These are phyloP conservation scores for Chloropsis hardwickii DNA, from an alignment of 2,113 vertebrate species.

Conservation along the genomic window DNA sequence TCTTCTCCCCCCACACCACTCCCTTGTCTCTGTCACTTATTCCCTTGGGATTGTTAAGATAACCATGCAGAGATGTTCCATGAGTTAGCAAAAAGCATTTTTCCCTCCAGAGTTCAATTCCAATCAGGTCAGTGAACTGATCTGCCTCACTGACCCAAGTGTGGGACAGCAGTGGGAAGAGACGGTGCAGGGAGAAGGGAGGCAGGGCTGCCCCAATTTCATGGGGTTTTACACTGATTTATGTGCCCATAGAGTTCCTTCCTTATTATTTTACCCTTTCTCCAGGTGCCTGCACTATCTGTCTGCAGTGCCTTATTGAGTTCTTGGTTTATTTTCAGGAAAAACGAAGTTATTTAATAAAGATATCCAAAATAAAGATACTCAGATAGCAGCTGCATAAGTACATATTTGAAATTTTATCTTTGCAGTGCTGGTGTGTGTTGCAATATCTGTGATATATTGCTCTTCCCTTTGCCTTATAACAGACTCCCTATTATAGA, in stretches of 20 bases:
- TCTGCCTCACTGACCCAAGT: neutral
- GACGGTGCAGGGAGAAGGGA: neutral
- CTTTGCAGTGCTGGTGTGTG: neutral
- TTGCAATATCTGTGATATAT: conserved; percentile 17
- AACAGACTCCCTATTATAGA: conserved; percentile 32
- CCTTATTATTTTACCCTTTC: neutral
- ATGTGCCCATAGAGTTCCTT: neutral
- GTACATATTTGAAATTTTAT: neutral
- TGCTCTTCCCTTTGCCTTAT: neutral
- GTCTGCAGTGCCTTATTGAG: neutral
- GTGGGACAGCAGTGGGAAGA: neutral
- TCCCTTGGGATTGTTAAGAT: neutral
- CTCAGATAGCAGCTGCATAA: neutral
- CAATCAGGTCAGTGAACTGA: neutral
- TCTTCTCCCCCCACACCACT: accelerated
- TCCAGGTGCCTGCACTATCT: neutral
- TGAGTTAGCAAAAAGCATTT: neutral
- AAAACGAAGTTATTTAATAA: neutral
- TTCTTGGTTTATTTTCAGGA: neutral
- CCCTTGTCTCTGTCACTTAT: neutral
- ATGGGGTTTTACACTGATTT: neutral
- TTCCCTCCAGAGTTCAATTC: neutral
- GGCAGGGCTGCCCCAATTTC: neutral
- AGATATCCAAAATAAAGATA: neutral
- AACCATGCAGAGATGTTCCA: accelerated